Evolutionary conservation across 53 echinoderm and acorn worm species (phyloP).

Genomic region (Glandiceps talaboti): DNA sequence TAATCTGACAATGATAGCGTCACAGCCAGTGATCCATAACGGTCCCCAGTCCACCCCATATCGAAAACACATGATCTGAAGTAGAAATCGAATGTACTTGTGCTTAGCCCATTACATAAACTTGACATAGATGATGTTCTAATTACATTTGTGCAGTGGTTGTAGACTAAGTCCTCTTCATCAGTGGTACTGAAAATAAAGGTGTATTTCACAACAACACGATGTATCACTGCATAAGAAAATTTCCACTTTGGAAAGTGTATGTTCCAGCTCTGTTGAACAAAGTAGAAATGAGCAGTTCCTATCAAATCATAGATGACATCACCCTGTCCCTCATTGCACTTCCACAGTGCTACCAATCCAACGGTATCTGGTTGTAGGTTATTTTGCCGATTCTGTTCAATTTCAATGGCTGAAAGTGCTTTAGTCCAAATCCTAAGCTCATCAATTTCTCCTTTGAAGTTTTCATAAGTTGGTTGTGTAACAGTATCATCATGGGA

Average conservation of each 20-base stretch:
- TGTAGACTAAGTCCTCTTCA: constrained; percentile 11
- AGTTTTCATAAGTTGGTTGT: constrained; percentile 19
- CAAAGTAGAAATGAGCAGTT: constrained; percentile 28
- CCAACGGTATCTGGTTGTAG: constrained; percentile 24
- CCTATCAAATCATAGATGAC: constrained; percentile 35
- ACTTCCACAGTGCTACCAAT: constrained; percentile 61
- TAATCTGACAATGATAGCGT: constrained; percentile 49
- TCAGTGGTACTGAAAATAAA: constrained; percentile 16
- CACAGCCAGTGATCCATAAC: constrained; percentile 36
- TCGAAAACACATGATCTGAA: constrained; percentile 55
- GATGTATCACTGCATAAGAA: constrained; percentile 33
- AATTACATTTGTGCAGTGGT: constrained; percentile 25
- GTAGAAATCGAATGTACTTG: constrained; percentile 33
- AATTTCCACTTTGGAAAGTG: constrained; percentile 53
- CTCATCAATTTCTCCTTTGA: constrained; percentile 58
- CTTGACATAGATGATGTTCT: constrained; percentile 13
- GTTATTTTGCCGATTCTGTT: constrained; percentile 23
- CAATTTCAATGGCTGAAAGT: constrained; percentile 32
- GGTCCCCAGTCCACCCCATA: constrained; percentile 37
- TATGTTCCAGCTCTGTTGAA: constrained; percentile 20
- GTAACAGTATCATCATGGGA: constrained; percentile 20
- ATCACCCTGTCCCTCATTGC: constrained; percentile 67
- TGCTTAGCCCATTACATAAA: constrained; percentile 18
- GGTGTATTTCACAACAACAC: constrained; percentile 33
- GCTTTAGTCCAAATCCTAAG: constrained; percentile 59